A percentile compares a stretch with the other conserved stretches of the same genome.
These are phyloP conservation scores for Loxodonta africana DNA, from an alignment of 2,113 vertebrate genomes.

Conservation along the genomic window DNA sequence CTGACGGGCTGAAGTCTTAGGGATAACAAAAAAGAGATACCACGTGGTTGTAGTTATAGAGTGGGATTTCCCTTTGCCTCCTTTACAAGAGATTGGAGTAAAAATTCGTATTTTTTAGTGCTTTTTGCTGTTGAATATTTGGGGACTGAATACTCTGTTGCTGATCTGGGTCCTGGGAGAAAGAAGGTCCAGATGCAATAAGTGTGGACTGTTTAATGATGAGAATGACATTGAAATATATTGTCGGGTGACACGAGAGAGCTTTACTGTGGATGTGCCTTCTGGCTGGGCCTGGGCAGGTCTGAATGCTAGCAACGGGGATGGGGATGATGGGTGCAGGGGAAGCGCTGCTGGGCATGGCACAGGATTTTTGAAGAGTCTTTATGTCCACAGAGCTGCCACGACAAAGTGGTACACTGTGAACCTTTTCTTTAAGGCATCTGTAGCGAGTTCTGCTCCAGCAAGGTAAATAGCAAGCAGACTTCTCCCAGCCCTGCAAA, in stretches of 20 bases:
- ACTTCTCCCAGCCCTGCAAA: not conserved
- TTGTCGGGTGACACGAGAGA: not conserved
- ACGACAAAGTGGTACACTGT: not conserved
- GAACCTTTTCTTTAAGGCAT: not conserved
- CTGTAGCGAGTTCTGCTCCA: not conserved
- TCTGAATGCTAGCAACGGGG: not conserved
- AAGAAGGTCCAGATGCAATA: not conserved
- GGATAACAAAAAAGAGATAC: not conserved
- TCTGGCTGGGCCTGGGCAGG: not conserved
- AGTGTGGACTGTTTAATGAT: not conserved
- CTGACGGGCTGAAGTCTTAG: not conserved
- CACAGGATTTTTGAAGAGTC: not conserved
- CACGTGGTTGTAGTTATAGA: not conserved
- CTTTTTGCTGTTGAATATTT: not conserved
- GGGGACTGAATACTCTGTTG: not conserved
- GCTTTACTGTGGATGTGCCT: not conserved
- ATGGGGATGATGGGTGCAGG: fast-evolving
- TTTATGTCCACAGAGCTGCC: not conserved
- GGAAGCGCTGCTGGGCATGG: not conserved
- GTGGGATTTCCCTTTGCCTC: not conserved
- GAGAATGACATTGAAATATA: fast-evolving
- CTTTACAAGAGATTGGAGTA: not conserved
- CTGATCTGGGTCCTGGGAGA: not conserved
- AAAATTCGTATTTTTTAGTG: not conserved
- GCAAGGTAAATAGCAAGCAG: not conserved